Percentiles rank a stretch among this genome's conserved stretches.
These are phyloP conservation scores for Spheniscus humboldti DNA, from an alignment of 2,797 vertebrate genomes.

Conservation along the genomic window DNA sequence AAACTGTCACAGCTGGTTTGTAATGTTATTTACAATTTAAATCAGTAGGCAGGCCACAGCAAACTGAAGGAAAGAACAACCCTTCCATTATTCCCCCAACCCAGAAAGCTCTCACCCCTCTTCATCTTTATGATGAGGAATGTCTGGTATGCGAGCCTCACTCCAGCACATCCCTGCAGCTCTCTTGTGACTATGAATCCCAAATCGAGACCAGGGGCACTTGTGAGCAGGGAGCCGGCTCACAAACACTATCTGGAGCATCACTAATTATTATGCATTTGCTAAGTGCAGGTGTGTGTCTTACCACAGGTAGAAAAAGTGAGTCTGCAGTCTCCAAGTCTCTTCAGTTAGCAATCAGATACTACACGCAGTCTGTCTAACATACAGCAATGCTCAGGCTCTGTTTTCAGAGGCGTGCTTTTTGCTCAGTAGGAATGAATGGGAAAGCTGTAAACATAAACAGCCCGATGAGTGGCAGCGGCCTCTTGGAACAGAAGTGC, in stretches of 20 bases:
- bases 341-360: neutral
- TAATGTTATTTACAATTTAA: constrained; percentile 7
- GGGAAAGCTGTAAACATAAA: constrained; percentile 21
- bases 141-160: constrained; percentile 53
- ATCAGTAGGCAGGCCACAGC: neutral
- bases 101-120: neutral
- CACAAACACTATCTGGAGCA: neutral
- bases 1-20: neutral
- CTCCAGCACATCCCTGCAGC: constrained; percentile 6
- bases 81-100: constrained; percentile 3
- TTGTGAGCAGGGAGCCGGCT: neutral
- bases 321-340: neutral
- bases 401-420: neutral
- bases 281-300: neutral
- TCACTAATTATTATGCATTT: neutral
- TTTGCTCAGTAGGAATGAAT: neutral
- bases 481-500: constrained; percentile 9
- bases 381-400: neutral
- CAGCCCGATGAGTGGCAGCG: neutral
- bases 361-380: neutral
- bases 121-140: constrained; percentile 50
- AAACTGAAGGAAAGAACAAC: neutral
- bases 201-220: neutral
- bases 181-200: neutral
- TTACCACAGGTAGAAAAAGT: neutral